These are phyloP conservation scores for Dendrophyllia cribrosa DNA, from an alignment of 64 coral and sea anemone species.

Conservation along the genomic window DNA sequence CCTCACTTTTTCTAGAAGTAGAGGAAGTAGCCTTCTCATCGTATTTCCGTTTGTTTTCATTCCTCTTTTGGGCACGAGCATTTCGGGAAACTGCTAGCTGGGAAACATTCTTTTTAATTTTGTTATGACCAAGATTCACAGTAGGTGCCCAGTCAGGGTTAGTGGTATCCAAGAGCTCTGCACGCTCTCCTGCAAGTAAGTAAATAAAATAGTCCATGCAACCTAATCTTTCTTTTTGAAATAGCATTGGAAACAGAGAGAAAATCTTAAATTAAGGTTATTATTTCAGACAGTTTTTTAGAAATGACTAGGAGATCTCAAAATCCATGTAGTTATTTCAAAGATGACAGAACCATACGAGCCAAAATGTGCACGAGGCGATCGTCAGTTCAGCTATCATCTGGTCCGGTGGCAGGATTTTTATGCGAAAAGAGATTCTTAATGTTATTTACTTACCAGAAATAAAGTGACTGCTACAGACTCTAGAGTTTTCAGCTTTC, in stretches of 20 bases:
- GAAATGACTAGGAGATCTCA: no score
- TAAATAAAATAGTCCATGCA: not conserved
- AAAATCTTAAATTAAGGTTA: no score
- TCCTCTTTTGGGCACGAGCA: not conserved
- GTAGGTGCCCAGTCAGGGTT: constrained; percentile 21
- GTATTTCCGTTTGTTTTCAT: not conserved
- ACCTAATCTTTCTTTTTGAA: no score
- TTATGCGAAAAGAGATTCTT: not conserved
- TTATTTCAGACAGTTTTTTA: no score
- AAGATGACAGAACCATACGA: no score
- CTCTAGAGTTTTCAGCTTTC: constrained; percentile 42
- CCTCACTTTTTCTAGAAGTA: not conserved
- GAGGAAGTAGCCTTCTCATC: not conserved
- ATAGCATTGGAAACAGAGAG: no score
- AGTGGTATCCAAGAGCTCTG: not conserved
- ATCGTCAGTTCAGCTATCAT: no score
- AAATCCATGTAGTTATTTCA: no score
- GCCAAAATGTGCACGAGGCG: no score
- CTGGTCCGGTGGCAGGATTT: no score
- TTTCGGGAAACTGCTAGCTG: not conserved
- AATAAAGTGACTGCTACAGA: constrained; percentile 57
- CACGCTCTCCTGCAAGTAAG: not conserved
- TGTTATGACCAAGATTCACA: not conserved
- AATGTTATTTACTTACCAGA: constrained; percentile 16
- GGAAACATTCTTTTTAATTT: constrained; percentile 8